These are phyloP conservation scores for Indicator indicator DNA, from an alignment of 2,113 vertebrate genomes.

Conservation along the genomic window DNA sequence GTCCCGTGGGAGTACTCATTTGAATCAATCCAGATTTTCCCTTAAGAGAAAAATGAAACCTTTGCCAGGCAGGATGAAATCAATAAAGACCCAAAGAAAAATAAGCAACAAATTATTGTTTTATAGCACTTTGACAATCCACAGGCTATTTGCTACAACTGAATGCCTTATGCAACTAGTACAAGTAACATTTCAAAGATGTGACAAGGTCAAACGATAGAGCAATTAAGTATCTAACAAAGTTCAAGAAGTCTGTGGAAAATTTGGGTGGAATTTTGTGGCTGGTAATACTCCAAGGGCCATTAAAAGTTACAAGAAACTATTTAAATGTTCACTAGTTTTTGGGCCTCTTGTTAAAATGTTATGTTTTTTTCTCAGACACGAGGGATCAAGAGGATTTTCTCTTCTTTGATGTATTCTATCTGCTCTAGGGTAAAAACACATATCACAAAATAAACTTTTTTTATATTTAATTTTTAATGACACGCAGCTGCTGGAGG, in stretches of 20 bases:
- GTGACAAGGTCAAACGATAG: not conserved
- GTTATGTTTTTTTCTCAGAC: conserved; percentile 41
- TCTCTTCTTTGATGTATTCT: conserved; percentile 54
- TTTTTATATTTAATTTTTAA: conserved; percentile 65
- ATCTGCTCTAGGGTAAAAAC: conserved; percentile 46
- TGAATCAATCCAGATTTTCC: conserved; percentile 14
- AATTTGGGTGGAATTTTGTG: conserved; percentile 7
- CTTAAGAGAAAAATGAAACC: conserved; percentile 14
- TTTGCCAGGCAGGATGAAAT: conserved; percentile 30
- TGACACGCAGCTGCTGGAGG: conserved; percentile 38
- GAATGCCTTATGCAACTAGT: not conserved
- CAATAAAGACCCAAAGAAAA: not conserved
- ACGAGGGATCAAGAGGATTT: conserved; percentile 41
- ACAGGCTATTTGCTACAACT: not conserved
- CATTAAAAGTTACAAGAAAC: conserved; percentile 63
- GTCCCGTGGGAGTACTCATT: not conserved
- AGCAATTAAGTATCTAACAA: not conserved
- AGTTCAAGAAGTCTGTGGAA: conserved; percentile 18
- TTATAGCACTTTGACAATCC: not conserved
- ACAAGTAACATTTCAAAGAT: not conserved
- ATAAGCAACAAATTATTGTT: not conserved
- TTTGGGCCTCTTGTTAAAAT: conserved; percentile 50
- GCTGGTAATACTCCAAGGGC: conserved; percentile 2
- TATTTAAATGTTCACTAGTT: conserved; percentile 56
- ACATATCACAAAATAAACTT: conserved; percentile 59